A percentile compares a stretch with the other conserved stretches of the same genome.
These are phyloP conservation scores for Amphiura filiformis DNA, from an alignment of 35 echinoderm and acorn worm species.

Conservation along the genomic window DNA sequence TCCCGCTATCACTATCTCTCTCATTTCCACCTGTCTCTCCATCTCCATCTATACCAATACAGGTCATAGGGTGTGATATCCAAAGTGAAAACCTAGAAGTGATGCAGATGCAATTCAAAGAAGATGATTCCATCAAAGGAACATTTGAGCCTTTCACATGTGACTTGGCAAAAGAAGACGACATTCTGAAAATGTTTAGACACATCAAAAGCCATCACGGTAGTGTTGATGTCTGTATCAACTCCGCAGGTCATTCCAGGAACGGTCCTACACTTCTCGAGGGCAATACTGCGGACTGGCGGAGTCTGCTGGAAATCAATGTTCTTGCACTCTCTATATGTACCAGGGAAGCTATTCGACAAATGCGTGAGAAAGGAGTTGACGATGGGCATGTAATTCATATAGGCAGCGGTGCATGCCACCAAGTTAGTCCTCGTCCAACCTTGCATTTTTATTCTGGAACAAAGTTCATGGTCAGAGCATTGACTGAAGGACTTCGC, in stretches of 20 bases:
- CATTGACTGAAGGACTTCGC: constrained; percentile 50
- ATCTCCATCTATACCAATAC: no score
- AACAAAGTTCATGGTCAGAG: constrained; percentile 45
- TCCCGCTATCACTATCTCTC: no score
- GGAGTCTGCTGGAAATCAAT: constrained; percentile 44
- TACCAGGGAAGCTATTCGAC: constrained; percentile 48
- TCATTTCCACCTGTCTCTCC: no score
- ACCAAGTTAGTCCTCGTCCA: not conserved
- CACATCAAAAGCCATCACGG: constrained; percentile 52
- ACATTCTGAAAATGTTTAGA: constrained; percentile 52
- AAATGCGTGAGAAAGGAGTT: constrained; percentile 52
- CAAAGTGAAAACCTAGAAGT: not conserved
- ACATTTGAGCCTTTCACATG: constrained; percentile 26
- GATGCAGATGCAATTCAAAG: not conserved
- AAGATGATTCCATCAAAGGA: not conserved
- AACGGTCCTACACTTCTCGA: constrained; percentile 27
- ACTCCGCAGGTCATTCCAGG: constrained; percentile 31
- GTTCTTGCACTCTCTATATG: constrained; percentile 45
- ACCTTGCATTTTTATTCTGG: constrained; percentile 42
- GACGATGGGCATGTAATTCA: constrained; percentile 25
- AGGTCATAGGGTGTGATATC: not conserved
- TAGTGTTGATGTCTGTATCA: constrained; percentile 65
- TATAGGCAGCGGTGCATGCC: constrained; percentile 9
- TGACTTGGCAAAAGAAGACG: constrained; percentile 41
- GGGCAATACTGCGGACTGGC: constrained; percentile 47